Percentiles rank a stretch among this genome's conserved stretches.
These are phyloP conservation scores for Montipora foliosa DNA, from an alignment of 64 coral and sea anemone species.

Conservation along the genomic window DNA sequence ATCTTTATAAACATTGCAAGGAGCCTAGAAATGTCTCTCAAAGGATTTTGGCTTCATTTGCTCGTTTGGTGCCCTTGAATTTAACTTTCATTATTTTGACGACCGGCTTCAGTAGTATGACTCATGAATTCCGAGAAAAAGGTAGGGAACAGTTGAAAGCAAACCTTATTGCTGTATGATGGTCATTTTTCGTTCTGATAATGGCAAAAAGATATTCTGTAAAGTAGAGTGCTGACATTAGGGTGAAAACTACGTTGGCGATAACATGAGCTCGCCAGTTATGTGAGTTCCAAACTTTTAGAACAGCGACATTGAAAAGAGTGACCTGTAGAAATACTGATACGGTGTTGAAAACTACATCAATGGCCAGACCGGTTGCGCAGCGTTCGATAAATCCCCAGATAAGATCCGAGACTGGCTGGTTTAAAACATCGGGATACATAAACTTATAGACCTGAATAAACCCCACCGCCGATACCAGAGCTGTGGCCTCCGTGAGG, in stretches of 20 bases:
- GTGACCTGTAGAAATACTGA: conserved; percentile 47
- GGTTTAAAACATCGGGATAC: neutral
- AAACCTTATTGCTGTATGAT: neutral
- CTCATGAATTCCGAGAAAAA: neutral
- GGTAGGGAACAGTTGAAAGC: conserved; percentile 50
- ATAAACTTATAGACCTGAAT: conserved; percentile 1
- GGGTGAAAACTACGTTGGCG: conserved; percentile 24
- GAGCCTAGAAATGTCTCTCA: too few relatives aligned
- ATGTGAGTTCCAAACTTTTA: conserved; percentile 17
- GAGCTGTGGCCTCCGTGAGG: conserved; percentile 20
- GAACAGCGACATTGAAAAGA: conserved; percentile 32
- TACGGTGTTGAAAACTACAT: conserved; percentile 46
- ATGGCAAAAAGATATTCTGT: conserved; percentile 35
- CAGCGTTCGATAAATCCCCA: conserved; percentile 30
- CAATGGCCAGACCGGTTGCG: conserved; percentile 36
- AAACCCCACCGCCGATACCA: conserved; percentile 49
- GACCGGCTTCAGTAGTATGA: too few relatives aligned
- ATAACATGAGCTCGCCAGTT: conserved; percentile 48
- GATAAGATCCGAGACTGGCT: neutral
- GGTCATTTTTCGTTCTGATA: conserved; percentile 1
- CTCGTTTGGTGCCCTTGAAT: neutral
- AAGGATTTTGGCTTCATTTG: neutral
- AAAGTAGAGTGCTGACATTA: conserved; percentile 22
- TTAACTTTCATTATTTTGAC: neutral
- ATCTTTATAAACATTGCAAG: too few relatives aligned